Conservation (phyloP, 2,113 vertebrate genomes). For the Anas platyrhynchos region DNA sequence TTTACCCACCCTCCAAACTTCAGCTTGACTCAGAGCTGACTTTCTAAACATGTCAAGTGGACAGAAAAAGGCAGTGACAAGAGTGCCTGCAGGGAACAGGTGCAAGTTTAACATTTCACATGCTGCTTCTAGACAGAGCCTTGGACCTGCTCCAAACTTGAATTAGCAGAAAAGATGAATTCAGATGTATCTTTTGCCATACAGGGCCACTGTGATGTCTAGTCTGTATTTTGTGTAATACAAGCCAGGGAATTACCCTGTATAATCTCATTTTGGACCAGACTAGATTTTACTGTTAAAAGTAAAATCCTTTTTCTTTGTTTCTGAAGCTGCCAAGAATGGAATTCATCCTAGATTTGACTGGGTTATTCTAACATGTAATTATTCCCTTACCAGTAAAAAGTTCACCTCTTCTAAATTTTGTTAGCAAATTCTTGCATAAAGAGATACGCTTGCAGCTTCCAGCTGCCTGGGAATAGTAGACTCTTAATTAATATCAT, state of each 20-base stretch:
- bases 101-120: neutral
- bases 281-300: neutral
- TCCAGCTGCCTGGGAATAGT: neutral
- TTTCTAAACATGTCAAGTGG: conserved; percentile 7
- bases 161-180: neutral
- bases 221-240: neutral
- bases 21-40: conserved; percentile 30
- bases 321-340: neutral
- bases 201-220: neutral
- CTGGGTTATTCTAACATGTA: neutral
- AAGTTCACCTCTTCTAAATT: neutral
- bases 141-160: neutral
- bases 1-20: neutral
- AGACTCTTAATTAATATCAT: neutral
- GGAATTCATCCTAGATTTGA: neutral
- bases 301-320: neutral
- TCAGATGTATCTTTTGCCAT: neutral
- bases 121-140: conserved; percentile 1
- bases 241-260: neutral
- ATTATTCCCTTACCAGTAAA: neutral
- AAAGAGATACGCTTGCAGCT: neutral
- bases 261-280: neutral
- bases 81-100: neutral
- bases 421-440: neutral
- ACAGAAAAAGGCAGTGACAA: neutral